Conservation (phyloP, 53 echinoderm and acorn worm species). For the Astropecten irregularis region DNA sequence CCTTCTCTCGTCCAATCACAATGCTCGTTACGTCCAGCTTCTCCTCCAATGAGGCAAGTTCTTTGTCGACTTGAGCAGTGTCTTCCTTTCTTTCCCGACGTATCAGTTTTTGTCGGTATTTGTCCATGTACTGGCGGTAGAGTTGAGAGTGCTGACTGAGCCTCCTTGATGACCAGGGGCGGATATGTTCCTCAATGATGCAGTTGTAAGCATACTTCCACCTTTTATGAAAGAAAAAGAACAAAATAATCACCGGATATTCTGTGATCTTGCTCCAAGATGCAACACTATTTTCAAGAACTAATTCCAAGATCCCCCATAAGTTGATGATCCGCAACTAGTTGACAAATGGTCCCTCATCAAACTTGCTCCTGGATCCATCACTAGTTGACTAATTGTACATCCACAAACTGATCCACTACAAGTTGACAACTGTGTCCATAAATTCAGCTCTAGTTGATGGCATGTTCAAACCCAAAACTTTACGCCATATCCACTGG, state of each 20-base stretch:
- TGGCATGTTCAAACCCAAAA: too few species aligned
- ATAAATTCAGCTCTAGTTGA: too few species aligned
- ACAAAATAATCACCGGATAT: constrained; percentile 56
- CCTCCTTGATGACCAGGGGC: constrained; percentile 77
- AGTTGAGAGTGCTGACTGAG: constrained; percentile 72
- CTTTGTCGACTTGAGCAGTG: constrained; percentile 41
- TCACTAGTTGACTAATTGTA: too few species aligned
- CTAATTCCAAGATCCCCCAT: too few species aligned
- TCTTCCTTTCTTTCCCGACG: constrained; percentile 49
- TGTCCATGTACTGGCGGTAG: constrained; percentile 64
- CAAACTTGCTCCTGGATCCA: too few species aligned
- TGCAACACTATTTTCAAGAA: too few species aligned
- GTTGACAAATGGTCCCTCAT: too few species aligned
- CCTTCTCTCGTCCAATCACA: constrained; percentile 87
- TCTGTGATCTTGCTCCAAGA: constrained; percentile 40
- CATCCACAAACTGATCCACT: too few species aligned
- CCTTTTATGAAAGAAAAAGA: constrained; percentile 67
- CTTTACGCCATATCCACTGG: too few species aligned
- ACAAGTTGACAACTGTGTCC: too few species aligned
- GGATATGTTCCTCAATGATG: constrained; percentile 87
- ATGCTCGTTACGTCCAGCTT: constrained; percentile 90
- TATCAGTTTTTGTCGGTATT: constrained; percentile 77
- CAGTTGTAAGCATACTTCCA: constrained; percentile 88
- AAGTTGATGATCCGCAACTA: too few species aligned
- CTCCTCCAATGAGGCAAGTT: constrained; percentile 67